Conservation (phyloP, 2,888 invertebrate genomes). For the Leucoptera coffeella region DNA sequence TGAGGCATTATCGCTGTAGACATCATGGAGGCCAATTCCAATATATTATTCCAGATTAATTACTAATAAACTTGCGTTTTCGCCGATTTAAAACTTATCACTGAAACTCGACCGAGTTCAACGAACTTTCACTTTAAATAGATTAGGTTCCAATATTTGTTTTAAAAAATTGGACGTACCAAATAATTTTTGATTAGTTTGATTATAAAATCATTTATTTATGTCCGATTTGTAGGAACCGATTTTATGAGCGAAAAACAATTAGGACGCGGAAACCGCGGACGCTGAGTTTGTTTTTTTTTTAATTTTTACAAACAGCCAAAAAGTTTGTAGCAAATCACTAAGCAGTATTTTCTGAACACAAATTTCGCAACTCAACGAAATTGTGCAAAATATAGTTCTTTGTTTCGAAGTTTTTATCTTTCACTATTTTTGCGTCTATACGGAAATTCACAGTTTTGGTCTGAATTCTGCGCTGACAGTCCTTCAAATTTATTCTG, state of each 20-base stretch:
- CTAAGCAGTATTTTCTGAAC: too few species aligned
- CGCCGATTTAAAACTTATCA: slow-evolving; percentile 40
- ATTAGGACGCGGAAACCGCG: too few species aligned
- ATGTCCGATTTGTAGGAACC: too few species aligned
- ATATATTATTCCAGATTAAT: too few species aligned
- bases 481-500: slow-evolving; percentile 28
- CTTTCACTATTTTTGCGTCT: slow-evolving; percentile 44
- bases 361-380: slow-evolving; percentile 48
- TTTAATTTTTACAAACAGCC: slow-evolving; percentile 23
- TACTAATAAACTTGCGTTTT: too few species aligned
- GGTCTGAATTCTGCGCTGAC: slow-evolving; percentile 49
- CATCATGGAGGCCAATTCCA: slow-evolving; percentile 59
- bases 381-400: slow-evolving; percentile 55
- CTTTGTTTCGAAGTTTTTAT: slow-evolving; percentile 45
- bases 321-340: slow-evolving; percentile 14
- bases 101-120: slow-evolving; percentile 36
- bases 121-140: slow-evolving; percentile 41
- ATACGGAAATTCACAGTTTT: slow-evolving; percentile 46
- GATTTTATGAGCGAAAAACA: too few species aligned
- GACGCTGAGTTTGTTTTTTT: too few species aligned
- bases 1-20: slow-evolving; percentile 74
- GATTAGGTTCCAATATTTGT: too few species aligned
- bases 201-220: too few species aligned
- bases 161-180: too few species aligned
- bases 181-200: too few species aligned